Evolutionary conservation across 2,888 invertebrate species (phyloP), one percentile per base, ranked within the genome.

Genomic region (Oxytorus armatus): DNA sequence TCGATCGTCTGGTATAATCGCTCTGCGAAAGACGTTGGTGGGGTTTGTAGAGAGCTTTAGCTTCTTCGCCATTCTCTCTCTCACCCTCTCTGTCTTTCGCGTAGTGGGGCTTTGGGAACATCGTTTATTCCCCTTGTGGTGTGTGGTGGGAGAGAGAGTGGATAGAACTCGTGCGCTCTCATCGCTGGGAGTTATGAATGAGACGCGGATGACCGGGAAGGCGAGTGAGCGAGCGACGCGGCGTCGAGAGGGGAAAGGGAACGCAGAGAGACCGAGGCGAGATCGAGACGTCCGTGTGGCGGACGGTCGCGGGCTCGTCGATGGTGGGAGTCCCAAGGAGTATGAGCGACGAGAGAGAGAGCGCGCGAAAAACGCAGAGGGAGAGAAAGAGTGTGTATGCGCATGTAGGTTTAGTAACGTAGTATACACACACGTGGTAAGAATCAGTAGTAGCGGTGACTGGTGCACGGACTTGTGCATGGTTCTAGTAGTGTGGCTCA

Each of bases 141-240:
- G n/a, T 29, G 57, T 47, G 66, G 79, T 42, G 68, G 44, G 69
- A 21, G 57, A 36, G 69, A 21, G 57, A 65, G 47, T 55, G 78
- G 79, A 78, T 74, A 70, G 65, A 68, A 74, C 76, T 73, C 81
- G 80, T 70, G 77, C 79, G 70, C 66, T 68, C 47, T 53, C 57
- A 49, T 68, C 69, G 81, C 86, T 84, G 85, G 87, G 89, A 91
- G 88, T 91, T 90, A 90, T 91, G 91, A 91, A 90, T 90, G 90
- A 91, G 89, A 86, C 83, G 83, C 72, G 79, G 77, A 77, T 82
- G 81, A 75, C 77, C 77, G 75, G 69, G 77, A 66, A 49, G 74
- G 63, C 33, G 77, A 55, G 75, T 18, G 78, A 53, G 36, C 47
- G 66, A 55, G 36, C 47, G 66, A 42, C n/a, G 63, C 11, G 70